Conservation (phyloP, 2,113 vertebrate species). For the Polypterus bichir region DNA sequence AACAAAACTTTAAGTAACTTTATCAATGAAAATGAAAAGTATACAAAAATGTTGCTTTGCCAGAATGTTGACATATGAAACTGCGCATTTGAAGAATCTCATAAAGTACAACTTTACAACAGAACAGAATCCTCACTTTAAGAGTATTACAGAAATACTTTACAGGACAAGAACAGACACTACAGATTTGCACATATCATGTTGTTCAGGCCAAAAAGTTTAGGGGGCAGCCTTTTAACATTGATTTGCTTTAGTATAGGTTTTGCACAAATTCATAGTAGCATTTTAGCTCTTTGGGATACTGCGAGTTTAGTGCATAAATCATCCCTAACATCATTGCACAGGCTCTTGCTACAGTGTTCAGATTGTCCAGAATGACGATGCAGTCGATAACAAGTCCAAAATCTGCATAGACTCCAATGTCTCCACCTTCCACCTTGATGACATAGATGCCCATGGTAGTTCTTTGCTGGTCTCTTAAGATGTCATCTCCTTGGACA, state of each 20-base stretch:
- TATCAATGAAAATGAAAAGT: too few species aligned
- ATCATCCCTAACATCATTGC: constrained; percentile 2
- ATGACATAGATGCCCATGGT: constrained; percentile 8
- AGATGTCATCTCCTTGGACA: too few species aligned
- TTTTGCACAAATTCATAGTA: constrained; percentile 8
- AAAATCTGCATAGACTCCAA: constrained; percentile 7
- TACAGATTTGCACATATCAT: constrained; percentile 4
- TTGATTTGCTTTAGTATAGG: constrained; percentile 1
- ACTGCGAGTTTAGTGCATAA: constrained; percentile 6
- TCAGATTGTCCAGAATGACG: constrained; percentile 3
- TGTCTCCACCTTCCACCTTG: constrained; percentile 3
- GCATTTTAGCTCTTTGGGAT: constrained; percentile 3
- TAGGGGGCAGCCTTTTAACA: constrained; percentile 6
- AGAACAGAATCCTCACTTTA: too few species aligned
- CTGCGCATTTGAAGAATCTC: too few species aligned
- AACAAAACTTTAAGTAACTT: too few species aligned
- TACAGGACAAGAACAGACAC: too few species aligned
- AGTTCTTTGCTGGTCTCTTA: constrained; percentile 3
- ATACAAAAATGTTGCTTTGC: too few species aligned
- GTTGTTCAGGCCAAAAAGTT: constrained; percentile 9
- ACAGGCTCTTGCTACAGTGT: constrained; percentile 4
- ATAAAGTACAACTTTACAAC: too few species aligned
- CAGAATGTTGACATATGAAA: too few species aligned
- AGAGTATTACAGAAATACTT: too few species aligned
- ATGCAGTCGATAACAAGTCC: constrained; percentile 2